Evolutionary conservation across 2,113 vertebrate species (phyloP), one percentile per base, ranked within the genome.

Genomic region (Rhea pennata): DNA sequence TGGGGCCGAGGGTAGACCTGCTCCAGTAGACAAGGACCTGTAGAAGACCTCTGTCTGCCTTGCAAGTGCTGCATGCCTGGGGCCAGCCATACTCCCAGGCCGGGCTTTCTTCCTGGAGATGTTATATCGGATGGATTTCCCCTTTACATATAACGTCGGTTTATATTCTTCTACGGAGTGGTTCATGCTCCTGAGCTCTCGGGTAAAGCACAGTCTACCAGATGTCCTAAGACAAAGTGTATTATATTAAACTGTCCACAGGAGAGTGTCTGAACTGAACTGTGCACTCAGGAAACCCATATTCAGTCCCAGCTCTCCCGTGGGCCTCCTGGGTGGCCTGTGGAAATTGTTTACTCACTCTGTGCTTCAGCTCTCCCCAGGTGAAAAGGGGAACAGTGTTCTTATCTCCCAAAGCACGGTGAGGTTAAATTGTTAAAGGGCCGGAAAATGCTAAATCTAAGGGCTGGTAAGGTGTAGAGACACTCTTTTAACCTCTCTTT

Each of bases 381-480:
- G 0, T 0, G 33, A 46, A 88, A 88, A 77, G 75, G 12, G 17
- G 48, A 84, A 58, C 36, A 0, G 0, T 76, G n/a, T 81, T 92
- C 64, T 78, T 75, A 5, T 79, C 48, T 87, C 80, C 54, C 58
- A 59, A 27, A 15, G 33, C 62, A 44, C 44, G 27, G 8, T 1
- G 53, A 82, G 40, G 62, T 65, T 66, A 91, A 88, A 39, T 58
- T 66, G 17, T 65, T 87, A 22, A 0, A 0, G 81, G 81, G n/a
- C 53, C 51, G 71, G 91, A 66, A 95, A 93, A 75, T 48, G 80
- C 12, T 81, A 59, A 73, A 19, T 40, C 36, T 48, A 81, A 92
- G 73, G 67, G 56, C 23, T n/a, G 42, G n/a, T 24, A 76, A 71
- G 46, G 73, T 72, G 42, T 8, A 64, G 86, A 78, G 80, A 53